Percentiles rank a stretch among this genome's conserved stretches.
phyloP scores from a whole-genome alignment of 2,888 invertebrate genomes.

The Melipona bicolor region DNA sequence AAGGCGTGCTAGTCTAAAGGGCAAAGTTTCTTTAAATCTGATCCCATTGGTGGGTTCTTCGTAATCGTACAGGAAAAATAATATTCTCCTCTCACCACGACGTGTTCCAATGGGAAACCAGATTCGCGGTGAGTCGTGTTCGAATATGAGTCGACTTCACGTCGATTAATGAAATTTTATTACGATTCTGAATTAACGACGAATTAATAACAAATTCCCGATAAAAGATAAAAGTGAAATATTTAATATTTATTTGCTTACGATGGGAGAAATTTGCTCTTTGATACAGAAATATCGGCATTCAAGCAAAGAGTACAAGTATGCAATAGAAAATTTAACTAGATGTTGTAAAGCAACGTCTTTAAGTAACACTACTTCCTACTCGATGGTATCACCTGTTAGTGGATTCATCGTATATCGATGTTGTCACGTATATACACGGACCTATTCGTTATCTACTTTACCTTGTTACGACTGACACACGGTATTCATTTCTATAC shows the following conservation, averaged over 20 bases:
- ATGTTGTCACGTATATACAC: neutral
- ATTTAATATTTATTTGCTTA: too few relatives aligned
- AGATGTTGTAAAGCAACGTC: neutral
- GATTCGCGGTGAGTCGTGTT: neutral
- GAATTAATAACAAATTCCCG: too few relatives aligned
- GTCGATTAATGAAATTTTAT: too few relatives aligned
- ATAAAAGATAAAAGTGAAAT: too few relatives aligned
- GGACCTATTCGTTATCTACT: neutral
- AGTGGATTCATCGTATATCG: neutral
- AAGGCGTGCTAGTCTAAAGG: conserved; percentile 21
- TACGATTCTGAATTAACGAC: too few relatives aligned
- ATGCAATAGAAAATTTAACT: neutral
- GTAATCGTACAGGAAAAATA: neutral
- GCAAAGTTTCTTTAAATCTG: conserved; percentile 10
- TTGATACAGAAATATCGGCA: neutral
- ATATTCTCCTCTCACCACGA: neutral
- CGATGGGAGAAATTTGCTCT: neutral
- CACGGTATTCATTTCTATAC: neutral
- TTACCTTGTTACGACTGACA: neutral
- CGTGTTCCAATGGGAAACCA: neutral
- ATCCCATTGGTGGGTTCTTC: neutral
- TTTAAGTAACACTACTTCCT: neutral
- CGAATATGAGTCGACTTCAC: neutral
- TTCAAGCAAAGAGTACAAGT: too few relatives aligned
- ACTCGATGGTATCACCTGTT: conserved; percentile 8